Conservation (phyloP, 2,888 invertebrate species). For the Argynnis bischoffii region DNA sequence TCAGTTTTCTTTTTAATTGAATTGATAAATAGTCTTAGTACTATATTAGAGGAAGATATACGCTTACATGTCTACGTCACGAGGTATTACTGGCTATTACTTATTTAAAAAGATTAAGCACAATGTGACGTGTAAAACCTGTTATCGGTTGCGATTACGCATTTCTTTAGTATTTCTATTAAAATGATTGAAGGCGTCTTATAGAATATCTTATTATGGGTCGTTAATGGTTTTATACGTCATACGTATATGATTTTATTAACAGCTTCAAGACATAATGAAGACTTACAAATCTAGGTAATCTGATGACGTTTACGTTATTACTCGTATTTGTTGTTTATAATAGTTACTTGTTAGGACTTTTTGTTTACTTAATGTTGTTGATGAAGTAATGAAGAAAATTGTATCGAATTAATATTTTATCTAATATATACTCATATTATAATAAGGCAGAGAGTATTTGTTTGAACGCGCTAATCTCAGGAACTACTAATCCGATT, state of each 20-base stretch:
- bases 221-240: conserved; percentile 13
- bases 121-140: conserved; percentile 9
- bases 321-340: conserved; percentile 1
- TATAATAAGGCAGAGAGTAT: too few species aligned
- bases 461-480: too few species aligned
- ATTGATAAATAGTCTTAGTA: conserved; percentile 2
- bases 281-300: conserved; percentile 21
- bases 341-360: background rate
- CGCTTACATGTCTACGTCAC: conserved; percentile 10
- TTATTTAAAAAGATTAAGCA: conserved; percentile 12
- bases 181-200: conserved; percentile 18
- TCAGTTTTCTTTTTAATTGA: conserved; percentile 4
- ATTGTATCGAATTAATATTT: too few species aligned
- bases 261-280: conserved; percentile 1
- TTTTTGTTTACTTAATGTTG: too few species aligned
- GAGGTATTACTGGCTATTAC: background rate
- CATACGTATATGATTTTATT: conserved; percentile 15
- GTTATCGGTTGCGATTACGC: conserved; percentile 8
- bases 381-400: too few species aligned
- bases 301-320: background rate
- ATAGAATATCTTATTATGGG: conserved; percentile 13
- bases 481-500: too few species aligned
- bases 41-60: background rate
- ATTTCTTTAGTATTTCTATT: conserved; percentile 16
- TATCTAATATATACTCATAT: too few species aligned